phyloP scores from a whole-genome alignment of 2,113 vertebrate genomes.

The Nannobrachium achirus region DNA sequence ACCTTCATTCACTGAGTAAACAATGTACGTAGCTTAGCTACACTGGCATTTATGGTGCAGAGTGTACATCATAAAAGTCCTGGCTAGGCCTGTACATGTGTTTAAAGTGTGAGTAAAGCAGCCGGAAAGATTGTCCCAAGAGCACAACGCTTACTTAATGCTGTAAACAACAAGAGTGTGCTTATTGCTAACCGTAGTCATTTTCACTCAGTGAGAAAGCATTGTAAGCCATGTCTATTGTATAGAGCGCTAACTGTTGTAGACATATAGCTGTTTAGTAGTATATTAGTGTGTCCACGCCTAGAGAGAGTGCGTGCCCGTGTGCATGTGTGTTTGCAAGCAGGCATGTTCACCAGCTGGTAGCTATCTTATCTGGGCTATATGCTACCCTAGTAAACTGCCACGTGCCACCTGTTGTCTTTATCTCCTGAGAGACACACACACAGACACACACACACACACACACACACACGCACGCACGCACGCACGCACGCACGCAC shows the following conservation, averaged over 20 bases:
- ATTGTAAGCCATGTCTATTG: neutral
- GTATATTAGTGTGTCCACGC: neutral
- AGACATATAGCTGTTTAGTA: no score
- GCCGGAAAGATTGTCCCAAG: neutral
- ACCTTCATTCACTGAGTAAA: neutral
- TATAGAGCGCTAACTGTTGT: no score
- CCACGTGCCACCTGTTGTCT: constrained; percentile 24
- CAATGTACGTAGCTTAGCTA: neutral
- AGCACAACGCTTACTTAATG: constrained; percentile 5
- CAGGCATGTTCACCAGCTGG: constrained; percentile 1
- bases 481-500: no score
- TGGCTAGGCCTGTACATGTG: neutral
- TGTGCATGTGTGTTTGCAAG: no score
- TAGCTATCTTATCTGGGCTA: constrained; percentile 10
- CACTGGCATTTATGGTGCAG: constrained; percentile 5
- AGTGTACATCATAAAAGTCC: neutral
- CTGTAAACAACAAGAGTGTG: neutral
- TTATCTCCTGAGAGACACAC: neutral
- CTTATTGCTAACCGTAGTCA: neutral
- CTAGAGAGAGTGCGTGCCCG: neutral
- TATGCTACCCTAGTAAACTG: constrained; percentile 32
- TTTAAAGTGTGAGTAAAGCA: neutral
- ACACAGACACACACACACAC: no score
- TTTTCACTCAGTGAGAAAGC: neutral
- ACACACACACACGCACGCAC: no score